These are phyloP conservation scores for Pseudonaja textilis DNA, from an alignment of 2,113 vertebrate species.

Conservation along the genomic window DNA sequence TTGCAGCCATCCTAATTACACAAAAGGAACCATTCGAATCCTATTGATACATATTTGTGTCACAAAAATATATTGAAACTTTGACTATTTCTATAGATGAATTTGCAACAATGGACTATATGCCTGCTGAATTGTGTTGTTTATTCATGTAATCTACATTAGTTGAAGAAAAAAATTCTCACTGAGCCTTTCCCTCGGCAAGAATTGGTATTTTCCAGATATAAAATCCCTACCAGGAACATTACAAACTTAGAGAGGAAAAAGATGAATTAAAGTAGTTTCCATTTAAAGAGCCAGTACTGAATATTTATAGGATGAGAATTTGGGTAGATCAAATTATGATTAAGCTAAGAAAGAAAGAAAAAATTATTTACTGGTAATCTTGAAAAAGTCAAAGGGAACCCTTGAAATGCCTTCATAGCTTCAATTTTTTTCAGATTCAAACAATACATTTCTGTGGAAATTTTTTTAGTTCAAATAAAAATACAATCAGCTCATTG, in stretches of 20 bases:
- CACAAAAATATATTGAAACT: neutral
- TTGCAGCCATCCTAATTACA: neutral
- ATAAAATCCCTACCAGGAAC: constrained; percentile 24
- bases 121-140: neutral
- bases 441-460: neutral
- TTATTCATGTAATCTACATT: neutral
- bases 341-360: constrained; percentile 19
- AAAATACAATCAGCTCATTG: neutral
- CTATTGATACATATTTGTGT: neutral
- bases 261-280: constrained; percentile 26
- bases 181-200: constrained; percentile 8
- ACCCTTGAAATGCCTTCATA: neutral
- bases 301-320: constrained; percentile 18
- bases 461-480: neutral
- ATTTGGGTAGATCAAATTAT: constrained; percentile 33
- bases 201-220: constrained; percentile 11
- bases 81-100: neutral
- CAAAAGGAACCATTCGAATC: neutral
- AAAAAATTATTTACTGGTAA: constrained; percentile 22
- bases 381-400: neutral
- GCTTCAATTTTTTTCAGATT: neutral
- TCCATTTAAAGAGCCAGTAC: constrained; percentile 31
- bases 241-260: constrained; percentile 18
- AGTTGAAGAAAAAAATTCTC: constrained; percentile 3
- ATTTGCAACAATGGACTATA: neutral